Evolutionary conservation across 92 coral and sea anemone species (phyloP).

Genomic region (Phenganax marumi): DNA sequence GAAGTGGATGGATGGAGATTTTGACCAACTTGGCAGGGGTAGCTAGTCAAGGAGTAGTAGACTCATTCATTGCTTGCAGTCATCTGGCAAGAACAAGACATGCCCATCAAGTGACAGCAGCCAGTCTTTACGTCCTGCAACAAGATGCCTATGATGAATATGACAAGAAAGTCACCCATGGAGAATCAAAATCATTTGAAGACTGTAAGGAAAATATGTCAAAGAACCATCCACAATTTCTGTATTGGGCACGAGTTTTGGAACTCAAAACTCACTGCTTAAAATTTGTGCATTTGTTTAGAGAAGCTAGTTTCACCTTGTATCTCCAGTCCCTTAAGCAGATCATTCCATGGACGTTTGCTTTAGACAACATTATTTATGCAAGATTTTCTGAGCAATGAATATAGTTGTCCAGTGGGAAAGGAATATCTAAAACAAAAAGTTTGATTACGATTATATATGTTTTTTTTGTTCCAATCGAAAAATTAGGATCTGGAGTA

Average conservation of each 20-base stretch:
- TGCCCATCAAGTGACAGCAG: conserved; percentile 64
- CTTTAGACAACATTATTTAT: conserved; percentile 45
- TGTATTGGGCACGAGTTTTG: conserved; percentile 47
- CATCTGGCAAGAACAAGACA: conserved; percentile 57
- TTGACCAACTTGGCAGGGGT: conserved; percentile 41
- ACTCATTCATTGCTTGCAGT: conserved; percentile 17
- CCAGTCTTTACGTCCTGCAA: not conserved
- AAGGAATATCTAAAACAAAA: too few species aligned
- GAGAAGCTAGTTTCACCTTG: conserved; percentile 45
- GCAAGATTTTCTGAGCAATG: too few species aligned
- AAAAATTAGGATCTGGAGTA: too few species aligned
- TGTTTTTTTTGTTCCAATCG: too few species aligned
- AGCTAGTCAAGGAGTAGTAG: conserved; percentile 36
- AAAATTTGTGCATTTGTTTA: conserved; percentile 40
- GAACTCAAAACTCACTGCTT: conserved; percentile 35
- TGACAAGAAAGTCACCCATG: not conserved
- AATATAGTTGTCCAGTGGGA: too few species aligned
- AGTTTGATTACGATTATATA: too few species aligned
- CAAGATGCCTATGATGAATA: not conserved
- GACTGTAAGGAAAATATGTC: conserved; percentile 41
- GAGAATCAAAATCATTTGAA: conserved; percentile 17
- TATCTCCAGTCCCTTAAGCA: conserved; percentile 43
- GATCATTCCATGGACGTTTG: conserved; percentile 58
- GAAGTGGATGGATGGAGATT: conserved; percentile 52
- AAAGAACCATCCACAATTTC: conserved; percentile 34